phyloP scores from a whole-genome alignment of 2,113 vertebrate species.

The Oreocharis arfaki region DNA sequence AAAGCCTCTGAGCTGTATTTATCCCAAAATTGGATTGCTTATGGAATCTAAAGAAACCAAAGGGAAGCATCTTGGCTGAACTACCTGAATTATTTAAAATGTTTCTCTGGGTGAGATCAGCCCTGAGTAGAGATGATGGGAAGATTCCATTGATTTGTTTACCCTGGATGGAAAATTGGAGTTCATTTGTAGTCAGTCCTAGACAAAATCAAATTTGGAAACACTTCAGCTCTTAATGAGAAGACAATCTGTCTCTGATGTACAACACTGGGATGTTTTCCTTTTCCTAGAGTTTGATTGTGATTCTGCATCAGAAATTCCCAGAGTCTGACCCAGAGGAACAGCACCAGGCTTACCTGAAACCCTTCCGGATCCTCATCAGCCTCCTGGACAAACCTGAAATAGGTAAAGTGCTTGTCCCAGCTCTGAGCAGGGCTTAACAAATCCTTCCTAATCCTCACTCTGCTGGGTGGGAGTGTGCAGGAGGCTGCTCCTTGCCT shows the following conservation, averaged over 20 bases:
- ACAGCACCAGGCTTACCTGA: conserved; percentile 78
- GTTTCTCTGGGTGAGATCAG: not conserved
- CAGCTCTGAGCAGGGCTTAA: not conserved
- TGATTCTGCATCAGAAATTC: conserved; percentile 86
- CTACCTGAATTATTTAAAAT: conserved; percentile 3
- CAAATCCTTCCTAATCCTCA: not conserved
- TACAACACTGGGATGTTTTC: not conserved
- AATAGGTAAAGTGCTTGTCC: conserved; percentile 77
- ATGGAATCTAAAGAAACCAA: not conserved
- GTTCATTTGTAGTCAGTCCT: not conserved
- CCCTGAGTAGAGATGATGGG: not conserved
- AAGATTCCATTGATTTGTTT: not conserved
- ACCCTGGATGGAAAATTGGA: not conserved
- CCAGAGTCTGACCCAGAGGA: conserved; percentile 75
- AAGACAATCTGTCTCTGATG: fast-evolving
- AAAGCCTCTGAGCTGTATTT: not conserved
- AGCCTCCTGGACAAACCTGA: conserved; percentile 95
- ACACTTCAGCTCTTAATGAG: not conserved
- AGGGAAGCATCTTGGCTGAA: not conserved
- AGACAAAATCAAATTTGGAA: not conserved
- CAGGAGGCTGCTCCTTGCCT: not conserved
- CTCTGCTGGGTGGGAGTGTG: not conserved
- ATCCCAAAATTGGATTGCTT: not conserved
- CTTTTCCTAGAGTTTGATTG: conserved; percentile 78
- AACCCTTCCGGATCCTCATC: conserved; percentile 90